Base-by-base conservation (phyloP, 1,140 invertebrate species). In the Saccostrea glomerata region DNA sequence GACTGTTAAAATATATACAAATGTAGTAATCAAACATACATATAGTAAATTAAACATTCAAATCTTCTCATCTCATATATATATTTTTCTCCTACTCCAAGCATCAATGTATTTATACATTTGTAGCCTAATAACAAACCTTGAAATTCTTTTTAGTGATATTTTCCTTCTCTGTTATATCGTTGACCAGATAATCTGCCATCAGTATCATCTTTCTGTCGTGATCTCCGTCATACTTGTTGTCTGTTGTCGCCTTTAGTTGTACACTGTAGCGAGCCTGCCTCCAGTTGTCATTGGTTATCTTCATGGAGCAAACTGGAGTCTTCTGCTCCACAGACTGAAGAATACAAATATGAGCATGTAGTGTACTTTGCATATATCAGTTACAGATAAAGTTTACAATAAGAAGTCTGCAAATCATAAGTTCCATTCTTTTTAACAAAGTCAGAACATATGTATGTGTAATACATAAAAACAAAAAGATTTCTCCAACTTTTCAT, bases 271-370 rank as follows among this genome's bases (percentile, higher is more conserved):
- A 91, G 0, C 11, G 85, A 2, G 86, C 88, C 30, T 87, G 17
- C 82, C 20, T 84, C 92, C 92, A 92, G 66, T 90, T 90, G 1
- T 89, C 87, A 83, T 90, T 91, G 66, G 87, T 90, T 17, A 92
- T 63, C 6, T 7, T 40, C 0, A 90, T 66, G 6, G 87, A 58
- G 84, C 92, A 92, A 15, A 84, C 55, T 17, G 89, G 60, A 4
- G 56, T 20, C 13, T 82, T 36, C 25, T 88, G 7, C 7, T 23
- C 87, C 0, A 47, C 82, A 36, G 85, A 47, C 25, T 63, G 6
- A 17, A 63, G 6, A 63, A 63, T n/a, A 63, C 13, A 63, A 63
- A 63, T 17, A 63, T 20, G 47, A 36, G 30, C 30, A 36, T 36
- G 30, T 2, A 36, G 30, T 36, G 2, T 36, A 36, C 30, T 36